These are phyloP conservation scores for Troglohyphantes excavatus DNA, from an alignment of 2,888 invertebrate genomes.

Conservation along the genomic window DNA sequence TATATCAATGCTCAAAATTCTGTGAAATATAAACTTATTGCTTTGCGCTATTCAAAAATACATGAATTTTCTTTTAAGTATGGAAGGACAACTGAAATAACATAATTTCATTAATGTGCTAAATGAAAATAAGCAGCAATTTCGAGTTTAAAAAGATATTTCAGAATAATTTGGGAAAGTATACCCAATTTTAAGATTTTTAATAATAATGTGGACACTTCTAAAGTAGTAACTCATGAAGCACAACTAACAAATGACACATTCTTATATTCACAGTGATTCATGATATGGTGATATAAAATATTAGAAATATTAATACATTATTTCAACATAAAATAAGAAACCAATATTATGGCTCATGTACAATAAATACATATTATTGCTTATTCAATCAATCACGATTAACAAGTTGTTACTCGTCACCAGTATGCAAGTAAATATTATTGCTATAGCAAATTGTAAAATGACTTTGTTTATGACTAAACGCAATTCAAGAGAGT, in stretches of 20 bases:
- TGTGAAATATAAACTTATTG: too few relatives aligned
- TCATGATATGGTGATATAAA: background rate
- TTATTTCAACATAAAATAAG: background rate
- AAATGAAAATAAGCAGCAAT: too few relatives aligned
- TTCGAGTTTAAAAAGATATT: too few relatives aligned
- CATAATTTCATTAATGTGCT: too few relatives aligned
- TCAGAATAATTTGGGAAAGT: too few relatives aligned
- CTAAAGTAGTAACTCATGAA: too few relatives aligned
- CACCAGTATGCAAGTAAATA: background rate
- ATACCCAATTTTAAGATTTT: too few relatives aligned
- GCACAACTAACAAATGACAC: background rate
- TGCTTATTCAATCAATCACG: background rate
- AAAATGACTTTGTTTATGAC: slow-evolving; percentile 1
- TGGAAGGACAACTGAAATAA: too few relatives aligned
- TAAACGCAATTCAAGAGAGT: background rate
- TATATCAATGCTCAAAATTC: too few relatives aligned
- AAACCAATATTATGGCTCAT: background rate
- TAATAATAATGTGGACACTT: too few relatives aligned
- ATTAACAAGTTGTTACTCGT: background rate
- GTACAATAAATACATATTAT: slow-evolving; percentile 9
- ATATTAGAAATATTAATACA: background rate
- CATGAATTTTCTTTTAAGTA: too few relatives aligned
- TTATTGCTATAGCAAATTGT: slow-evolving; percentile 9
- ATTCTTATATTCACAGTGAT: background rate
- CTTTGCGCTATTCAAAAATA: too few relatives aligned